phyloP scores from a whole-genome alignment of 2,113 vertebrate species.

The Pheucticus melanocephalus region DNA sequence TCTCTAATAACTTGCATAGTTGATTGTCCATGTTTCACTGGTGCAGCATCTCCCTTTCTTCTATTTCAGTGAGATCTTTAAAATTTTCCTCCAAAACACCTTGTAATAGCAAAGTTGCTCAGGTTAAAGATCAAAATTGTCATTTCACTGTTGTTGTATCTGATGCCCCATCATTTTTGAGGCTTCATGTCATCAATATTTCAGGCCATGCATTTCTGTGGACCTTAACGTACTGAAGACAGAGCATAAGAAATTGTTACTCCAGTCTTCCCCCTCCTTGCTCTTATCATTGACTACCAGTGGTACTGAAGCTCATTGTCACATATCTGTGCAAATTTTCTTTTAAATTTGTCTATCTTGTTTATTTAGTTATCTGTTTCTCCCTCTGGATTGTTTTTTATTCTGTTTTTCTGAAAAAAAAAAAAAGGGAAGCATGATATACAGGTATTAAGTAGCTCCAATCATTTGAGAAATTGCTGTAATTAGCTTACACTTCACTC shows the following conservation, averaged over 20 bases:
- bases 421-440: not conserved
- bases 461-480: not conserved
- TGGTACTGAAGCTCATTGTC: not conserved
- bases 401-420: not conserved
- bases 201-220: not conserved
- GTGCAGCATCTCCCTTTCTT: not conserved
- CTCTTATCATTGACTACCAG: not conserved
- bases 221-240: not conserved
- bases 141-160: not conserved
- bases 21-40: not conserved
- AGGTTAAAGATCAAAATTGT: not conserved
- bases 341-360: not conserved
- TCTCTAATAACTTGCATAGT: not conserved
- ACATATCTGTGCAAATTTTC: not conserved
- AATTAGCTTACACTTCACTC: not conserved
- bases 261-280: not conserved
- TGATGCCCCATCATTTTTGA: not conserved
- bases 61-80: not conserved
- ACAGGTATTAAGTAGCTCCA: not conserved
- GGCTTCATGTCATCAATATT: not conserved
- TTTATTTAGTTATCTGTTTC: not conserved
- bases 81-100: not conserved
- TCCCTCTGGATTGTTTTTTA: not conserved
- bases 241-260: not conserved
- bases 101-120: not conserved